Evolutionary conservation across 2,113 vertebrate species (phyloP).

Genomic region (Lagenorhynchus albirostris): DNA sequence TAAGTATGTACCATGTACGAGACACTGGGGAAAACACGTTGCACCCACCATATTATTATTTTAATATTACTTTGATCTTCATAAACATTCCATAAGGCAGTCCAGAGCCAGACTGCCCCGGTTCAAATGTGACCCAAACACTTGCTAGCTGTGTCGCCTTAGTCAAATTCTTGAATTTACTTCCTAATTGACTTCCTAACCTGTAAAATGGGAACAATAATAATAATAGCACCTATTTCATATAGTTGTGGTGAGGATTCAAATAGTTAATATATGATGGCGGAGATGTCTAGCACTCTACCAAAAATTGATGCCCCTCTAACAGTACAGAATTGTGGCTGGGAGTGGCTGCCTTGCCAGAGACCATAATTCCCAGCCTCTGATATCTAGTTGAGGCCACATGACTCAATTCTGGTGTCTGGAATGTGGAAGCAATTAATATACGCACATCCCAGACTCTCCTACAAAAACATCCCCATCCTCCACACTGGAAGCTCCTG

Average conservation of each 20-base stretch:
- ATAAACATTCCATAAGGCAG: neutral
- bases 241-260: neutral
- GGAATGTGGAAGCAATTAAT: neutral
- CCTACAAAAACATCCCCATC: neutral
- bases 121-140: neutral
- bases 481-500: neutral
- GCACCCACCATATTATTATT: neutral
- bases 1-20: neutral
- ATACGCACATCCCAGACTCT: neutral
- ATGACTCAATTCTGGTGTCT: neutral
- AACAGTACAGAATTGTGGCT: neutral
- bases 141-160: neutral
- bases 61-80: neutral
- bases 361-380: neutral
- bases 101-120: neutral
- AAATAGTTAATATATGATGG: neutral
- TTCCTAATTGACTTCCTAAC: neutral
- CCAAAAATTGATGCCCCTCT: neutral
- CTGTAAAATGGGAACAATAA: neutral
- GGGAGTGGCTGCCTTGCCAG: too few species aligned
- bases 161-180: neutral
- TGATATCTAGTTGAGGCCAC: neutral
- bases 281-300: neutral
- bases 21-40: neutral
- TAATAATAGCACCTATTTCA: neutral